These are phyloP conservation scores for Serranus cabrilla DNA, from an alignment of 2,797 vertebrate genomes.

Conservation along the genomic window DNA sequence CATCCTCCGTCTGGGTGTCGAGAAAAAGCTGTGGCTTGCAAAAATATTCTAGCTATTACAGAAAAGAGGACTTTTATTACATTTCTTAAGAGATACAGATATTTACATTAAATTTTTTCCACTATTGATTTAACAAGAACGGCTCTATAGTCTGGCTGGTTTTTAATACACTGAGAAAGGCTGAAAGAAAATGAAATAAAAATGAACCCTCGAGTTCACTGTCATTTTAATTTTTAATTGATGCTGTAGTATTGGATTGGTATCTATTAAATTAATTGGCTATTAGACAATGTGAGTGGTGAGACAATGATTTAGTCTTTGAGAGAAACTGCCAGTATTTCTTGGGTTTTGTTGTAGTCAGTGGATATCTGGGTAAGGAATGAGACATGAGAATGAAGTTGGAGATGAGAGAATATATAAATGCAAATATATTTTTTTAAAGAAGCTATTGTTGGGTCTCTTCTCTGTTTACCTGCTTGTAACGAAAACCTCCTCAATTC, in stretches of 20 bases:
- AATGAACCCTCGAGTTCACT: not conserved
- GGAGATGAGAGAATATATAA: too few species aligned
- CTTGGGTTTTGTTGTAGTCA: too few species aligned
- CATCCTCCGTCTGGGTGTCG: not conserved
- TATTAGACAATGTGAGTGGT: too few species aligned
- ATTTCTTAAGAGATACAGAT: not conserved
- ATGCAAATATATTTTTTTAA: too few species aligned
- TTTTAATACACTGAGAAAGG: not conserved
- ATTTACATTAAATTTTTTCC: slow-evolving; percentile 5
- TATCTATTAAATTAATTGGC: not conserved
- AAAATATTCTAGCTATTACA: not conserved
- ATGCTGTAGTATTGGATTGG: not conserved
- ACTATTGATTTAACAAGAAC: not conserved
- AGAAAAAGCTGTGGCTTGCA: slow-evolving; percentile 6
- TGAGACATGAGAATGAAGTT: too few species aligned
- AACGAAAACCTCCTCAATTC: too few species aligned
- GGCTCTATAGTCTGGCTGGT: not conserved
- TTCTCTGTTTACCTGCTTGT: too few species aligned
- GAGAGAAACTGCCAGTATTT: too few species aligned
- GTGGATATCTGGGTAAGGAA: too few species aligned
- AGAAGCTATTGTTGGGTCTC: too few species aligned
- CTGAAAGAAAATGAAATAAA: slow-evolving; percentile 4
- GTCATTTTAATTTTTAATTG: not conserved
- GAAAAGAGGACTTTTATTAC: not conserved
- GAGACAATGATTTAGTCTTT: not conserved